These are phyloP conservation scores for Orthonychiurus folsomi DNA, from an alignment of 2,888 invertebrate species.

Conservation along the genomic window DNA sequence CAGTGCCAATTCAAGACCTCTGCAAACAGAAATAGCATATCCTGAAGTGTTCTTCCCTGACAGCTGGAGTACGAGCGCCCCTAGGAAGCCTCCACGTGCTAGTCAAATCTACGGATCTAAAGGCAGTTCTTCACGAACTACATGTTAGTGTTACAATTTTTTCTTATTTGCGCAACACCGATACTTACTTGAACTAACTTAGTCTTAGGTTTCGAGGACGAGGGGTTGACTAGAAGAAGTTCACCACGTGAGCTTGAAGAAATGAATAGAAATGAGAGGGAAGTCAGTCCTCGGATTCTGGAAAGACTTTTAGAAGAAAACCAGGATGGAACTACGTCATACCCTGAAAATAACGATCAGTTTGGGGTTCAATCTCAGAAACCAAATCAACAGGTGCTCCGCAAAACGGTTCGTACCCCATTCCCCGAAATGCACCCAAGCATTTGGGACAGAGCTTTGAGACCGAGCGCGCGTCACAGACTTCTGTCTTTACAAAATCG, in stretches of 20 bases:
- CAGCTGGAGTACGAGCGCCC: constrained; percentile 1
- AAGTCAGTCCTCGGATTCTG: constrained; percentile 38
- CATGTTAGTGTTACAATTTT: no score
- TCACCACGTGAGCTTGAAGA: neutral
- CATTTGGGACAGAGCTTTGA: neutral
- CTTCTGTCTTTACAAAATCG: neutral
- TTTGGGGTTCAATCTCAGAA: neutral
- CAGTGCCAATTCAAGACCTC: no score
- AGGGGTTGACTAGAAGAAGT: neutral
- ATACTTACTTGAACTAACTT: no score
- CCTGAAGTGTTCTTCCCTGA: neutral
- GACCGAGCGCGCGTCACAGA: neutral
- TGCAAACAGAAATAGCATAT: no score
- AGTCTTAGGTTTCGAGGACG: neutral
- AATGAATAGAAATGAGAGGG: constrained; percentile 30
- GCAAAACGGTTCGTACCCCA: neutral
- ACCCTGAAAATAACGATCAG: neutral
- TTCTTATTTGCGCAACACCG: no score
- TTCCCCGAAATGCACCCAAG: neutral
- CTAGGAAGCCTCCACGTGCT: constrained; percentile 18
- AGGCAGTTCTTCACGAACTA: neutral
- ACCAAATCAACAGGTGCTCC: neutral
- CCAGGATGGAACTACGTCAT: constrained; percentile 35
- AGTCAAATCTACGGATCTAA: neutral
- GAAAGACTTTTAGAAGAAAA: constrained; percentile 39